Evolutionary conservation across 2,888 invertebrate genomes (phyloP).

Genomic region (Maniola hyperantus): DNA sequence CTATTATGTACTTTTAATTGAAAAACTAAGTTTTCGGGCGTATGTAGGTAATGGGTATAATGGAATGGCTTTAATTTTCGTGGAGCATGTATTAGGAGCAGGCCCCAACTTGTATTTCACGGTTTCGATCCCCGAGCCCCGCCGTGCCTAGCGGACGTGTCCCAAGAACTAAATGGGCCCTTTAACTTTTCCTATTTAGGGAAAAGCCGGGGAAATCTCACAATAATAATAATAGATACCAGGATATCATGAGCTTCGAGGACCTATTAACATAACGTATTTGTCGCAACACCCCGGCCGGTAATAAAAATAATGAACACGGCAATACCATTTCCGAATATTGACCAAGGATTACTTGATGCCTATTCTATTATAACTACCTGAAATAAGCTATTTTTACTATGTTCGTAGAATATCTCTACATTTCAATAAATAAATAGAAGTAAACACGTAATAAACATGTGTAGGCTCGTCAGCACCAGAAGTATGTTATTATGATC

Average conservation of each 20-base stretch:
- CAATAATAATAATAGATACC: slow-evolving; percentile 74
- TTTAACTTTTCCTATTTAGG: slow-evolving; percentile 83
- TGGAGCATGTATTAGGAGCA: slow-evolving; percentile 24
- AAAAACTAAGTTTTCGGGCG: neutral
- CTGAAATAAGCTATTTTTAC: neutral
- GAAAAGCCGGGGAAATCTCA: slow-evolving; percentile 70
- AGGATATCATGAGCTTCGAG: slow-evolving; percentile 66
- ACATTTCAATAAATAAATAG: too few relatives aligned
- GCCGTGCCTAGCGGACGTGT: slow-evolving; percentile 65
- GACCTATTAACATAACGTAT: slow-evolving; percentile 63
- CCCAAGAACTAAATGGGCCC: slow-evolving; percentile 73
- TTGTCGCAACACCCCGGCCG: slow-evolving; percentile 47
- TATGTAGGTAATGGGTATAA: slow-evolving; percentile 9
- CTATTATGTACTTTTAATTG: slow-evolving; percentile 1
- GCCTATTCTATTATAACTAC: neutral
- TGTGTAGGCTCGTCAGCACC: too few relatives aligned
- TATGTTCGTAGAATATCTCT: neutral
- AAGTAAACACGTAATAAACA: too few relatives aligned
- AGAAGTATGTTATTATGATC: too few relatives aligned
- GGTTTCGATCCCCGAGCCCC: slow-evolving; percentile 40
- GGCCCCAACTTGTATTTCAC: slow-evolving; percentile 29
- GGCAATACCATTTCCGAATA: slow-evolving; percentile 29
- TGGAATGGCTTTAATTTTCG: slow-evolving; percentile 19
- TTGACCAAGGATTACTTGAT: slow-evolving; percentile 22
- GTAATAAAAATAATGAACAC: slow-evolving; percentile 51